Base-by-base conservation (phyloP, 2,888 invertebrate genomes). In the Morpho helenor region DNA sequence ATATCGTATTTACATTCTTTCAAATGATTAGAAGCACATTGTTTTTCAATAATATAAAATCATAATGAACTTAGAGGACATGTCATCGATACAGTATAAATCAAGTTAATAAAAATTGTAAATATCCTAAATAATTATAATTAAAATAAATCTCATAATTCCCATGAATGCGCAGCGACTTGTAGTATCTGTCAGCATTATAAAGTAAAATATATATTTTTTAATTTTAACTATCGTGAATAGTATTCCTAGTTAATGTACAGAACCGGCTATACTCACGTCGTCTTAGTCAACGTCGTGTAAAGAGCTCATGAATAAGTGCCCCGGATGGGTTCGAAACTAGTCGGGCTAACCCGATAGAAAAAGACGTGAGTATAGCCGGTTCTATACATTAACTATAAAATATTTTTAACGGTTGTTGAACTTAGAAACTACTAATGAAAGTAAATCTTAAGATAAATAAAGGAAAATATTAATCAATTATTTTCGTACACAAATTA, bases 1-100 rank as follows among this genome's bases (percentile, higher is more conserved):
- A 90, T 91, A 89, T 91, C 89, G 79, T 91, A 91, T 91, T 88
- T 91, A 91, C 91, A 91, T 80, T 85, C 76, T 82, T 89, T 89
- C 87, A 82, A 87, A 87, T 83, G 82, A 88, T 80, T 87, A 88
- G 87, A 89, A 89, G 89, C 88, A 88, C 87, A 85, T 86, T 84
- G 81, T 88, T 84, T 16, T 86, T 85, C 80, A 83, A 78, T 77
- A 75, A 75, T 79, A 79, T 80, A 62, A 79, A 74, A 60, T 52
- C 48, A 59, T 76, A 77, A 73, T 74, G 77, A 69, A 78, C 76
- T 73, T 76, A 76, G 78, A 77, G 71, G 76, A 74, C 73, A 75
- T 76, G 71, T 78, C 74, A 67, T 78, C 73, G 51, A 52, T 61
- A 60, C 49, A 48, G 22, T 51, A 81, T 70, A 64, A 75, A 77